These are phyloP conservation scores for Fissipunctia ypsillon DNA, from an alignment of 2,888 invertebrate genomes.

Conservation along the genomic window DNA sequence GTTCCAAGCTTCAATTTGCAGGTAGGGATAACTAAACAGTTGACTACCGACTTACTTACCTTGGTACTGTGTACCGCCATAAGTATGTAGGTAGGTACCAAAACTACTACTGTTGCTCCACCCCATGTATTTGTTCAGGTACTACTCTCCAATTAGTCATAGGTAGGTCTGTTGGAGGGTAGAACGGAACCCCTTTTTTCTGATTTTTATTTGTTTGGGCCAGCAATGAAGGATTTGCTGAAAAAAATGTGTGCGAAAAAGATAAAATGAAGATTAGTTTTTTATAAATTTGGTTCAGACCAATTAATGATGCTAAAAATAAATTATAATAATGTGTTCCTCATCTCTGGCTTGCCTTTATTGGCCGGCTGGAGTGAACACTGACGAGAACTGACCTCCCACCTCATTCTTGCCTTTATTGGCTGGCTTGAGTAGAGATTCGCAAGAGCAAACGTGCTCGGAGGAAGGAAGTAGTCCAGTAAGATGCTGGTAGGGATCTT, in stretches of 20 bases:
- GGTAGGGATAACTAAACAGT: neutral
- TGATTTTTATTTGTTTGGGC: slow-evolving; percentile 16
- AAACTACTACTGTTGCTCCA: slow-evolving; percentile 21
- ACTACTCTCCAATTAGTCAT: slow-evolving; percentile 36
- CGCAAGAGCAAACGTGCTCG: no score
- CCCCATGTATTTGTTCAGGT: slow-evolving; percentile 15
- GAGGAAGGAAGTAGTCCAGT: no score
- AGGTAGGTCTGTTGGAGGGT: slow-evolving; percentile 4
- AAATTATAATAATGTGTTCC: no score
- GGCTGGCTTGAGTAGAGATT: no score
- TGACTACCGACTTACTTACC: neutral
- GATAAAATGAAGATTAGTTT: neutral
- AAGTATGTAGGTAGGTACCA: neutral
- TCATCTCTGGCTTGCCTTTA: no score
- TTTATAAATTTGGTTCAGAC: neutral
- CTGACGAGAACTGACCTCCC: no score
- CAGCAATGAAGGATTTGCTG: neutral
- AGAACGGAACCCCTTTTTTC: neutral
- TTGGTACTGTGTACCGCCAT: neutral
- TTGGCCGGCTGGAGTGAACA: no score
- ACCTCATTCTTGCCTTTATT: no score
- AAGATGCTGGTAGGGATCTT: no score
- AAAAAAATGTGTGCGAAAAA: neutral
- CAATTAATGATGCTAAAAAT: no score
- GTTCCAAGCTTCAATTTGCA: no score